Evolutionary conservation across 2,888 invertebrate species (phyloP).

Genomic region (Dynastes grantii): DNA sequence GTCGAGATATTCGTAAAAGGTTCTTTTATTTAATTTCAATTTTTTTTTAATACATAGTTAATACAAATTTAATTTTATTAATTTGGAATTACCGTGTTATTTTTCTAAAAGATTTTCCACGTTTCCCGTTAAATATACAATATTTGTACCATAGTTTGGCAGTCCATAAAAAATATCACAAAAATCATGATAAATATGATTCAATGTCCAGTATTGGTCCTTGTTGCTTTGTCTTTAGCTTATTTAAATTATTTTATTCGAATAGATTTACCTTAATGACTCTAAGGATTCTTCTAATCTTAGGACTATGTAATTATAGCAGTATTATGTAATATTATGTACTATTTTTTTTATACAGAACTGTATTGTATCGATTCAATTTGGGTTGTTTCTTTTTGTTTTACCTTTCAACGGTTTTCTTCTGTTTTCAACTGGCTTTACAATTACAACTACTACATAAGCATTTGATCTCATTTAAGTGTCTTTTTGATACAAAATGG

Average conservation of each 20-base stretch:
- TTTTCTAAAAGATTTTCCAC: conserved; percentile 22
- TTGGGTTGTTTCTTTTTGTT: not conserved
- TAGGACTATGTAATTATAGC: conserved; percentile 46
- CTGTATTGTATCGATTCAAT: conserved; percentile 26
- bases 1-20: conserved; percentile 25
- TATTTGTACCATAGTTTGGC: conserved; percentile 53
- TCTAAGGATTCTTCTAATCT: conserved; percentile 42
- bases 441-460: conserved; percentile 15
- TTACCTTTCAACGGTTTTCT: not conserved
- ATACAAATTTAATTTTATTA: conserved; percentile 22
- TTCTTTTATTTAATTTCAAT: conserved; percentile 12
- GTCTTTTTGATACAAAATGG: conserved; percentile 48
- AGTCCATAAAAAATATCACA: conserved; percentile 52
- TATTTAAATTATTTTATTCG: conserved; percentile 36
- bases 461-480: conserved; percentile 45
- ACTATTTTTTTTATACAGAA: conserved; percentile 46
- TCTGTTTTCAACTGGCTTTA: conserved; percentile 42
- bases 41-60: conserved; percentile 26
- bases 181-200: conserved; percentile 49
- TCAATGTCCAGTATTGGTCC: conserved; percentile 55
- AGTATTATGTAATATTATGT: conserved; percentile 14
- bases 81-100: conserved; percentile 17
- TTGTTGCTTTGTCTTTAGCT: conserved; percentile 46
- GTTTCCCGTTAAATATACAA: conserved; percentile 50
- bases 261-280: conserved; percentile 38